Evolutionary conservation across 2,888 invertebrate species (phyloP).

Genomic region (Cataglyphis rosenhaueri): DNA sequence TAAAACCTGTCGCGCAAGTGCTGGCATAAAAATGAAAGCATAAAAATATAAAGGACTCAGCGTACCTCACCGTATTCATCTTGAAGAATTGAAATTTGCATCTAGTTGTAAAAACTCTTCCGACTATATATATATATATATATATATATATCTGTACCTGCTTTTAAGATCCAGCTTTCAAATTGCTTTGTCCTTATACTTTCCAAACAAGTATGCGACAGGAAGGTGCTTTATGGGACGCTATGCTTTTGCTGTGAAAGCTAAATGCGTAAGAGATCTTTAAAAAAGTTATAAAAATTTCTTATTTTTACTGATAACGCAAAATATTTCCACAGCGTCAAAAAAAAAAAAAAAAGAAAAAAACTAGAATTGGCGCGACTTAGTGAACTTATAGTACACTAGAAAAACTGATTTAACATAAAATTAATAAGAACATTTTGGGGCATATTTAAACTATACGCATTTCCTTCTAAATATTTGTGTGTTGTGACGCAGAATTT

Average conservation of each 20-base stretch:
- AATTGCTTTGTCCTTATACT: not conserved
- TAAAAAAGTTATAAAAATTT: not conserved
- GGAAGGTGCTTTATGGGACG: not conserved
- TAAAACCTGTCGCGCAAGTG: not conserved
- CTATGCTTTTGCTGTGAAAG: not conserved
- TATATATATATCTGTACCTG: not conserved
- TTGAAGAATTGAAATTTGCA: not conserved
- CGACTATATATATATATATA: not conserved
- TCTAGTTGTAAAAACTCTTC: not conserved
- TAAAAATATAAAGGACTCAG: not conserved
- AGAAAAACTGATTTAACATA: not conserved
- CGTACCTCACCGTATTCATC: not conserved
- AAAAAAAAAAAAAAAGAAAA: not conserved
- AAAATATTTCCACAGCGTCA: not conserved
- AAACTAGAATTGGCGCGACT: not conserved
- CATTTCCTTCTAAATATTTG: not conserved
- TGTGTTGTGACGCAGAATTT: not conserved
- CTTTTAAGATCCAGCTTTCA: slow-evolving; percentile 4
- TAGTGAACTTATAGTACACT: not conserved
- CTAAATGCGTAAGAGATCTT: not conserved
- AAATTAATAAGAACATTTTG: not conserved
- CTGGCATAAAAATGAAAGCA: not conserved
- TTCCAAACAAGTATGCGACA: not conserved
- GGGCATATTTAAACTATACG: not conserved
- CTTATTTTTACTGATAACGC: not conserved